Conservation (phyloP, 37 sponge, comb jelly and placozoan species). For the Corticium candelabrum region DNA sequence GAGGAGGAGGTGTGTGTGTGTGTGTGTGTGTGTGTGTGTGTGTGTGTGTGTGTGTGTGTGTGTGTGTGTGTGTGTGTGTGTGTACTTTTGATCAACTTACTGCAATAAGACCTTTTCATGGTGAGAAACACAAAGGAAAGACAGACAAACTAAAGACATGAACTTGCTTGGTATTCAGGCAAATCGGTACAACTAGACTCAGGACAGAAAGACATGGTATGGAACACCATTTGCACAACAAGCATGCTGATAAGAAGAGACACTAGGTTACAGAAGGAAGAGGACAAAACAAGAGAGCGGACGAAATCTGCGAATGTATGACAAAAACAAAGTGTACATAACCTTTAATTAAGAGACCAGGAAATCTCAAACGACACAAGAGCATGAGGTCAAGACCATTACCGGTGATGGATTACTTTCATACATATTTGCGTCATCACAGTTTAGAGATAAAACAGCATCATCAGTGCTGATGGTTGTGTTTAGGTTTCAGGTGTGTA, state of each 20-base stretch:
- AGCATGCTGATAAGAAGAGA: neutral
- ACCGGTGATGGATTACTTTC: too few relatives aligned
- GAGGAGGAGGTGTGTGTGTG: neutral
- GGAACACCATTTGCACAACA: neutral
- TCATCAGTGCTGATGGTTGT: too few relatives aligned
- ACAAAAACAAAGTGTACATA: neutral
- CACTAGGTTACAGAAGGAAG: neutral
- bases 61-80: constrained; percentile 5
- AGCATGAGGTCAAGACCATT: too few relatives aligned
- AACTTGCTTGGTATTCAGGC: neutral
- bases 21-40: constrained; percentile 5
- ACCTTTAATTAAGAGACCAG: too few relatives aligned
- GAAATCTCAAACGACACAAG: too few relatives aligned
- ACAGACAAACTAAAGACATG: neutral
- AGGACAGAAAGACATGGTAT: neutral
- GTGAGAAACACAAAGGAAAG: neutral
- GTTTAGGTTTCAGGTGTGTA: too few relatives aligned
- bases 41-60: constrained; percentile 5
- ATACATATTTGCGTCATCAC: too few relatives aligned
- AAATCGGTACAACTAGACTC: neutral
- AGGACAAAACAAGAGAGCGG: constrained; percentile 1
- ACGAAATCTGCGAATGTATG: neutral
- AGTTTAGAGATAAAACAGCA: too few relatives aligned
- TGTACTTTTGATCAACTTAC: too few relatives aligned
- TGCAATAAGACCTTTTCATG: too few relatives aligned